These are phyloP conservation scores for Aplysina aerophoba DNA, from an alignment of 37 sponge, comb jelly and placozoan genomes.

Conservation along the genomic window DNA sequence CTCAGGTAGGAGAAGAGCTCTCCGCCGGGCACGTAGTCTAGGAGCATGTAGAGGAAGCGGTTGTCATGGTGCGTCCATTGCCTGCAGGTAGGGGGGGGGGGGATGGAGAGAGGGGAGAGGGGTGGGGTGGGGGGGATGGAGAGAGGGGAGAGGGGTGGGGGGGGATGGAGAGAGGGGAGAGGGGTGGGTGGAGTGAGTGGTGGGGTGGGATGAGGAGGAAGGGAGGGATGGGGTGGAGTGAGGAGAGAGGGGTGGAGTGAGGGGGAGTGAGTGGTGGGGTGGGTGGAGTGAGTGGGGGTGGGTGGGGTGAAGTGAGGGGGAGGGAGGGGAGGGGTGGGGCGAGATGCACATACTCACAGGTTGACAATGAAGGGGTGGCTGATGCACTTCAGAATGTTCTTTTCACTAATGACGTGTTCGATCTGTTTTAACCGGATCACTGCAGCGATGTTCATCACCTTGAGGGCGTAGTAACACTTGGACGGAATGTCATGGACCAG, in stretches of 20 bases:
- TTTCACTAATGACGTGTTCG: conserved; percentile 93
- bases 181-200: not conserved
- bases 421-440: conserved; percentile 87
- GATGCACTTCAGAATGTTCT: conserved; percentile 71
- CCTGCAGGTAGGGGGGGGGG: conserved; percentile 41
- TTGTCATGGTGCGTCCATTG: conserved; percentile 88
- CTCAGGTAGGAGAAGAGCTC: conserved; percentile 94
- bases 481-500: conserved; percentile 68
- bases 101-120: not conserved
- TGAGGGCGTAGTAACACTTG: conserved; percentile 79
- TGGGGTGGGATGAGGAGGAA: not conserved
- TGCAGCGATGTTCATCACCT: conserved; percentile 92
- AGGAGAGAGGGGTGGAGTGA: not conserved
- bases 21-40: conserved; percentile 91
- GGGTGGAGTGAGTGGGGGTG: not conserved
- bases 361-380: conserved; percentile 93
- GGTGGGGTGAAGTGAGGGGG: not conserved
- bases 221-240: not conserved
- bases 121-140: not conserved
- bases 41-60: conserved; percentile 90
- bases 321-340: not conserved
- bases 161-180: not conserved
- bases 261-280: no score
- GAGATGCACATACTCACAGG: conserved; percentile 65
- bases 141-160: not conserved